Evolutionary conservation across 2,113 vertebrate genomes (phyloP), one percentile per base, ranked within the genome.

Genomic region (Campylomormyrus tamandua): DNA sequence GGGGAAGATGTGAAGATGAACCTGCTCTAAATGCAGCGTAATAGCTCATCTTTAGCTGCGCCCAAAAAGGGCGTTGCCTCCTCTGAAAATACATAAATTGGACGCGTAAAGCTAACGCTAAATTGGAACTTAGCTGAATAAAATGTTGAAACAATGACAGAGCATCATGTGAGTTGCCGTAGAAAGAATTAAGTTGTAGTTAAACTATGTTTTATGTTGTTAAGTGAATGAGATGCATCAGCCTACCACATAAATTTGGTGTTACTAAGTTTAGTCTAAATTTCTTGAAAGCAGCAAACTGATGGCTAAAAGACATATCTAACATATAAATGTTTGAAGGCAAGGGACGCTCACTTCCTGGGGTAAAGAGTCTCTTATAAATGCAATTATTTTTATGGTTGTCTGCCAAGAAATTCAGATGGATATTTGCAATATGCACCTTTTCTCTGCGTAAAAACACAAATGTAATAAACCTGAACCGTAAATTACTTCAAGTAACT

Each of bases 1-100:
- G 50, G 50, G 48, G 83, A 19, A 46, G 86, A 70, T 92, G 91
- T 88, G 21, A 93, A 92, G 93, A 90, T 91, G 90, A 89, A 31
- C 90, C 91, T 89, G 87, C 84, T 50, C 87, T 53, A 89, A 92
- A 84, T 91, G 87, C 56, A 85, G 89, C 66, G 39, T 6, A 70
- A 52, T 7, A 35, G 48, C 83, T 8, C 15, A 48, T 48, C 7
- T 48, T 24, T 50, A 90, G 88, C 46, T 77, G 9, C 24, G 11
- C 66, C 66, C 46, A 46, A 49, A 89, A 77, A 77, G 62, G 74
- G 88, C 17, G 13, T 77, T 3, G 17, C 21, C 39, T 42, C 39
- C 21, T n/a, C 83, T 46, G 21, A 9, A 46, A 21, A 80, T 42
- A 42, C 5, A 5, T 39, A 42, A 42, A 80, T 39, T 80, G 74